Base-by-base conservation (phyloP, 2,113 vertebrate species). In the Gobius niger region DNA sequence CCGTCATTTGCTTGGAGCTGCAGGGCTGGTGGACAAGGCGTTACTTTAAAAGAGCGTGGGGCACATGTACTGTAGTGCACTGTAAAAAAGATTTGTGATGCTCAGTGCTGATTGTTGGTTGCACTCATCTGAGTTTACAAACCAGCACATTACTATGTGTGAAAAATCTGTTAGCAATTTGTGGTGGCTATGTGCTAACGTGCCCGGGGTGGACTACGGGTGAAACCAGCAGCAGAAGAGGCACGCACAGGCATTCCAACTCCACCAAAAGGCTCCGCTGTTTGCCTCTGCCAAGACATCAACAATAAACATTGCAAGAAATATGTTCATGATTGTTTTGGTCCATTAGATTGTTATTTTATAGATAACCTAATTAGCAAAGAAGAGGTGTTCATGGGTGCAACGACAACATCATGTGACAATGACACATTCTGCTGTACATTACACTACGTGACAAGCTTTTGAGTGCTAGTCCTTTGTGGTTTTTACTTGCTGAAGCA, bases 81-180 rank as follows among this genome's bases (percentile, higher is more conserved):
- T 72, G 82, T 60, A 47, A 78, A 73, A 73, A 72, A 78, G 69
- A 85, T 85, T 79, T 76, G 72, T 61, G 59, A 83, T 82, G 83
- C 72, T 73, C 67, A 18, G 70, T 13, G 61, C 77, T 68, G 9
- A n/a, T 69, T 69, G 47, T 82, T 75, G 81, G 86, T 88, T 85
- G 88, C 83, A 91, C 88, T 91, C 89, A 90, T 86, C 88, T 47
- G 68, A 87, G 87, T 92, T 91, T 90, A 90, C 89, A 91, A 91
- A 91, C 64, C 89, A 65, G 86, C 88, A 79, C 76, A 77, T 92
- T 92, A 92, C 92, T 92, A 92, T 81, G 91, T 93, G 93, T 91
- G 91, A 93, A 92, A 92, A 92, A 90, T 92, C 90, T 93, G 93
- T 83, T 89, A 92, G 90, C 90, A 91, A 92, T 93, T 92, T 93